Evolutionary conservation across 2,113 vertebrate species (phyloP).

Genomic region (Sylvia atricapilla): DNA sequence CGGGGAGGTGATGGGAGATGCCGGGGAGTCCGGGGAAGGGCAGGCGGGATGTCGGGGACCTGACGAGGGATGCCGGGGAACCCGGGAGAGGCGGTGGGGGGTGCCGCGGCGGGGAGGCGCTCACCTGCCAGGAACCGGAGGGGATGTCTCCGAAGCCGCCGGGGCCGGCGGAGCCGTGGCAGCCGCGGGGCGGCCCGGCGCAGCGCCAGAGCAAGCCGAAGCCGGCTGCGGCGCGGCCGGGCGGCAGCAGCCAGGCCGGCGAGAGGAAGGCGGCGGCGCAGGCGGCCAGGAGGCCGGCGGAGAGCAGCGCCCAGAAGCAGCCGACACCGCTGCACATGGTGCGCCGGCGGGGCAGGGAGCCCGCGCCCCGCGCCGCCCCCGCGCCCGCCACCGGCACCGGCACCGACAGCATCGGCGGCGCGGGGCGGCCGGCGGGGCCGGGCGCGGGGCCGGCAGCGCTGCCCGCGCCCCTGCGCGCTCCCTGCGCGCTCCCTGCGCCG

Average conservation of each 20-base stretch:
- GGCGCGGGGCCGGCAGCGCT: too few relatives aligned
- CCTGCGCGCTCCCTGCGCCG: background rate
- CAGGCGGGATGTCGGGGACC: background rate
- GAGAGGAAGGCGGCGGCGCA: background rate
- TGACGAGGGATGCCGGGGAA: background rate
- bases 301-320: background rate
- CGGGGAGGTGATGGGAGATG: background rate
- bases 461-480: background rate
- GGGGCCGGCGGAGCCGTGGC: constrained; percentile 82
- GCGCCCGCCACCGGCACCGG: too few relatives aligned
- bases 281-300: background rate
- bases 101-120: background rate
- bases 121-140: constrained; percentile 90
- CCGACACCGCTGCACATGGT: background rate
- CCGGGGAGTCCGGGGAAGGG: background rate
- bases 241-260: constrained; percentile 50
- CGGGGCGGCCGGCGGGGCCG: background rate
- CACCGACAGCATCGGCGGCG: too few relatives aligned
- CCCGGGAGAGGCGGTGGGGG: background rate
- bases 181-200: constrained; percentile 79
- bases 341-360: too few relatives aligned
- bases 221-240: constrained; percentile 73
- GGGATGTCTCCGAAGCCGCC: constrained; percentile 85
- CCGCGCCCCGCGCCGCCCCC: too few relatives aligned
- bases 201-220: constrained; percentile 90